Evolutionary conservation across 2,797 vertebrate genomes (phyloP).

Genomic region (Halcyon smyrnensis): DNA sequence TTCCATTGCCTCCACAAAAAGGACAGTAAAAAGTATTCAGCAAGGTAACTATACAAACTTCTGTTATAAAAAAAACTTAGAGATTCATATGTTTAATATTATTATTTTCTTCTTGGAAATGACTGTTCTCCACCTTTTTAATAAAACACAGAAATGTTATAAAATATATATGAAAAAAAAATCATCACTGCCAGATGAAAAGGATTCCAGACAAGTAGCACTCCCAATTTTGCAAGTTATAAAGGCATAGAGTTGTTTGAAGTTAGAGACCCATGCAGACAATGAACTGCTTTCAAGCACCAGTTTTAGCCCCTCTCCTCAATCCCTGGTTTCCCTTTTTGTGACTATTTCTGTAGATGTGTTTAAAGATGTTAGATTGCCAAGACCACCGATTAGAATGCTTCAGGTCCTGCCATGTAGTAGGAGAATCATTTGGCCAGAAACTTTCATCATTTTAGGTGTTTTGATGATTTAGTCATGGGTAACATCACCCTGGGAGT

Average conservation of each 20-base stretch:
- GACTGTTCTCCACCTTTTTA: background rate
- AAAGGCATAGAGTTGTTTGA: slow-evolving; percentile 3
- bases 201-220: background rate
- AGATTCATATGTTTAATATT: background rate
- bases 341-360: background rate
- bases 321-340: background rate
- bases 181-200: slow-evolving; percentile 19
- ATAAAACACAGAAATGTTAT: background rate
- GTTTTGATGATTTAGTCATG: background rate
- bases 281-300: background rate
- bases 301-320: background rate
- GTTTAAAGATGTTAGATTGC: background rate
- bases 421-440: background rate
- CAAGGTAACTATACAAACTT: background rate
- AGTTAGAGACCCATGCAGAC: background rate
- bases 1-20: background rate
- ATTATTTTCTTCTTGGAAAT: slow-evolving; percentile 5
- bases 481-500: background rate
- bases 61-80: background rate
- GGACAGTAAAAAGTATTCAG: background rate
- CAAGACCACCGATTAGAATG: background rate
- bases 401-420: background rate
- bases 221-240: background rate
- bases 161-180: background rate
- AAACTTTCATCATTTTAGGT: background rate